phyloP scores from a whole-genome alignment of 2,113 vertebrate species.

The Microcebus lehilahytsara region DNA sequence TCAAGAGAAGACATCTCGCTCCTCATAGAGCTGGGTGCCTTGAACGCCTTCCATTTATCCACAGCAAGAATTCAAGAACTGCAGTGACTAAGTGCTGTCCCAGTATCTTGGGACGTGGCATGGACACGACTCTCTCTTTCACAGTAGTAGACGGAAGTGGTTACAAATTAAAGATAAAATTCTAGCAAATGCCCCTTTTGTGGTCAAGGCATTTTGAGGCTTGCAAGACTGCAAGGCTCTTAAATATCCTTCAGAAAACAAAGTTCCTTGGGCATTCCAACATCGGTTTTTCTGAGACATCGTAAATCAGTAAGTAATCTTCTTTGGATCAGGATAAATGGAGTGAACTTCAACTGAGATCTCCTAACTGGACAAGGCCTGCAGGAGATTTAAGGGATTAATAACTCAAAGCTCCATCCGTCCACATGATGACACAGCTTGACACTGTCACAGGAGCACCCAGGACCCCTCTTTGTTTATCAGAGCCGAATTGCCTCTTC shows the following conservation, averaged over 20 bases:
- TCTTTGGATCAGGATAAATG: neutral
- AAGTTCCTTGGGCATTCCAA: neutral
- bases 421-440: constrained; percentile 33
- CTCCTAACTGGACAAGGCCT: constrained; percentile 51
- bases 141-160: neutral
- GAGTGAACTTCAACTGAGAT: constrained; percentile 7
- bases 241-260: neutral
- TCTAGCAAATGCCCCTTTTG: neutral
- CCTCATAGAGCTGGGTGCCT: neutral
- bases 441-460: constrained; percentile 56
- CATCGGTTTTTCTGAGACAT: neutral
- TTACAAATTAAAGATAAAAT: neutral
- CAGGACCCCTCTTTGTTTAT: constrained; percentile 70
- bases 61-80: neutral
- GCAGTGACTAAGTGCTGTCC: neutral
- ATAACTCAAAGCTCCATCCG: constrained; percentile 63
- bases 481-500: constrained; percentile 77
- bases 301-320: constrained; percentile 48
- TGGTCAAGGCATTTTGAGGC: neutral
- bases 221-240: neutral
- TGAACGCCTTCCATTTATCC: neutral
- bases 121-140: neutral
- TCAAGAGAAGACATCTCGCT: neutral
- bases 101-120: neutral
- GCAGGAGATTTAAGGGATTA: constrained; percentile 75